These are phyloP conservation scores for Melikaiella ostensackeni DNA, from an alignment of 2,888 invertebrate species.

Conservation along the genomic window DNA sequence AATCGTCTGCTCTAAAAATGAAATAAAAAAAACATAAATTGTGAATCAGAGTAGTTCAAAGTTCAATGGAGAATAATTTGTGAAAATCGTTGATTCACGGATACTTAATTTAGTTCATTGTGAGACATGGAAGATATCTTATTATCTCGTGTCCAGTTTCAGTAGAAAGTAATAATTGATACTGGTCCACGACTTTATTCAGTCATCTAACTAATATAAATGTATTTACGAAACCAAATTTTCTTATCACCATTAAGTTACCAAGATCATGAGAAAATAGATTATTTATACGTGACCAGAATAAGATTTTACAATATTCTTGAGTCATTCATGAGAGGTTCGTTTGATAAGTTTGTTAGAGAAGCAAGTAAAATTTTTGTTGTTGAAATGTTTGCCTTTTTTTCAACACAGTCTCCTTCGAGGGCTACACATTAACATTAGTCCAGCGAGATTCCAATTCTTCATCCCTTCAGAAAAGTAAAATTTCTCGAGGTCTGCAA, in stretches of 20 bases:
- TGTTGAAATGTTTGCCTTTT: no score
- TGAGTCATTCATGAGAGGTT: no score
- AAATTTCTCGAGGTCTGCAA: no score
- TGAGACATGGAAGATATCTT: neutral
- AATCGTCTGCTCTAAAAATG: no score
- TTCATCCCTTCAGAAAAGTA: no score
- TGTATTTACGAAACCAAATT: slow-evolving; percentile 14
- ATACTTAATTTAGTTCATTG: neutral
- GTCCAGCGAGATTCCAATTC: no score
- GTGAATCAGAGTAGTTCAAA: no score
- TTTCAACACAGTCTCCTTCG: no score
- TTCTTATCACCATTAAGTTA: slow-evolving; percentile 23
- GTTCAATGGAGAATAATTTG: neutral
- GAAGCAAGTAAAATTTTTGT: no score
- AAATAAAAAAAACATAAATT: no score
- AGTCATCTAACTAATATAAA: neutral
- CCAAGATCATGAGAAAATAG: slow-evolving; percentile 2
- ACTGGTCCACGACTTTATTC: slow-evolving; percentile 15
- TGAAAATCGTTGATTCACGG: neutral
- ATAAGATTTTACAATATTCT: neutral
- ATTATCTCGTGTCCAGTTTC: slow-evolving; percentile 32
- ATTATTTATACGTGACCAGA: neutral
- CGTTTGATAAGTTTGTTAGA: no score
- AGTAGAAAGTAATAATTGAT: neutral
- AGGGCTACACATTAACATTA: no score